Evolutionary conservation across 2,797 vertebrate species (phyloP), one percentile per base, ranked within the genome.

Genomic region (Pipistrellus kuhlii): DNA sequence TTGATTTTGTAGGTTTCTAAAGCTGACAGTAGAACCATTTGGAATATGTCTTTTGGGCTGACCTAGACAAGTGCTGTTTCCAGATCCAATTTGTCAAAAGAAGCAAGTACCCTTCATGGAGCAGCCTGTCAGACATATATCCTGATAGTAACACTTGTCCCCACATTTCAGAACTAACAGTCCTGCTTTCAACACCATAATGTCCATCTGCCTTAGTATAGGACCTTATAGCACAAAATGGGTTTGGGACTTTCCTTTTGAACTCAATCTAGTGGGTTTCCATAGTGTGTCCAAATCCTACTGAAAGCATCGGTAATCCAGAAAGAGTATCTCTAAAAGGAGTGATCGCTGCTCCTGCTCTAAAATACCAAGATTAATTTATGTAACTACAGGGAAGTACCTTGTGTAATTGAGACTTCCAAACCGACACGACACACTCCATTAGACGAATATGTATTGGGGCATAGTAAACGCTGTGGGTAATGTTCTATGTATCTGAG

Each of bases 291-390:
- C 94, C 96, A 93, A 96, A 90, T 84, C 88, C 85, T 86, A 96
- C 82, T 95, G 95, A 96, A 92, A 85, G 71, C 96, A 92, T 92
- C 90, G 59, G 68, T 93, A 96, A 94, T 90, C 57, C 77, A 94
- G 80, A 93, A 91, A 97, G 90, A 82, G 72, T 93, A 93, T 97
- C 97, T 95, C 96, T 93, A 85, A 93, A 27, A 94, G 94, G 7
- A 96, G 71, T 85, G 91, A 95, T 51, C 94, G 93, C 90, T 84
- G 84, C 97, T 96, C 96, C 91, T 88, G 95, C 87, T 68, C 89
- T 93, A 88, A 95, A 97, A 93, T 82, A 96, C 59, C 66, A 89
- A 96, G 97, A 97, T 96, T 97, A 97, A 97, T 98, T 97, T 96
- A 90, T 90, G 77, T 51, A 98, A 95, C 92, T 92, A 93, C 53